Evolutionary conservation across 2,888 invertebrate species (phyloP), one percentile per base, ranked within the genome.

Genomic region (Dioctria linearis): DNA sequence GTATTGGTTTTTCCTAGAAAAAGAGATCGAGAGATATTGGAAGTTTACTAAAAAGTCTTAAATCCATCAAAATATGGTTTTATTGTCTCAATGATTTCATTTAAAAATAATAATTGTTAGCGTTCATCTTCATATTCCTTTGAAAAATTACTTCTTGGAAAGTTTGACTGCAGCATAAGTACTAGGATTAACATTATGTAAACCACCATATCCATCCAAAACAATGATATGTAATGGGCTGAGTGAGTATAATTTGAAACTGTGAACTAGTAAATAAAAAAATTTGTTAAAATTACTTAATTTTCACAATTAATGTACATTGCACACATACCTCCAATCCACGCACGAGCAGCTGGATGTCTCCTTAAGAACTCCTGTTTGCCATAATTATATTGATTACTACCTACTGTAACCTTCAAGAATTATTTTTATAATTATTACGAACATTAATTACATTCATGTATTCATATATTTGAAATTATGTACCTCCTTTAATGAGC

Each of bases 201-300:
- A 94, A 3, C 96, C 95, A 3, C 96, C 96, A 87, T 95, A 96
- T 87, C 92, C 94, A 86, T 96, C 95, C 84, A 96, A 88, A 84
- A 96, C 92, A 11, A 91, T 92, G 79, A 96, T 94, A 84, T 94
- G 91, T 51, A 90, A 90, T 71, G 96, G 94, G 83, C 93, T 91
- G 85, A 96, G 84, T 88, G 95, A 94, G 1, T 94, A 94, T 54
- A 96, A 92, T 85, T 93, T 95, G 90, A 95, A 96, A 39, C 91
- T 87, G 87, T 96, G 95, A 86, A 92, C 95, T 95, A 88, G n/a
- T 57, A 57, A 67, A 63, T 61, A 61, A 49, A 40, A 51, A 8
- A 59, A 11, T 25, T 71, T n/a, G 3, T 13, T 25, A 6, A 4
- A 42, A 66, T 9, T 78, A 25, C 25, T 37, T 13, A 4, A 40